These are phyloP conservation scores for Gandaritis pyraliata DNA, from an alignment of 2,888 invertebrate genomes.

Conservation along the genomic window DNA sequence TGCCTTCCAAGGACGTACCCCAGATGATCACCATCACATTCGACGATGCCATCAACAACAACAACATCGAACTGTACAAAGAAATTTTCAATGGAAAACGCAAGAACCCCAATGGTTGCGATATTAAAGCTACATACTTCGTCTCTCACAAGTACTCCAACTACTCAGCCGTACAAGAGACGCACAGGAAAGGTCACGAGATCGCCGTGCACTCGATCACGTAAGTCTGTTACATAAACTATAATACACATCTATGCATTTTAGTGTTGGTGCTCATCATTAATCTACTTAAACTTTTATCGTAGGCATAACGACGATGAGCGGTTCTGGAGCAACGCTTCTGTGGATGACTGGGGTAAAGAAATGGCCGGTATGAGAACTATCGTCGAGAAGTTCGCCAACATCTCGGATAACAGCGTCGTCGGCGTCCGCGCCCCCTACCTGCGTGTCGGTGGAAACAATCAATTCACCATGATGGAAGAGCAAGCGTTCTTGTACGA, in stretches of 20 bases:
- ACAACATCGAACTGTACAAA: conserved; percentile 96
- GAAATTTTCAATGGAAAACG: conserved; percentile 95
- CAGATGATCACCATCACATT: conserved; percentile 98
- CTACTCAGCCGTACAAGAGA: conserved; percentile 96
- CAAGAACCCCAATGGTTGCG: conserved; percentile 96
- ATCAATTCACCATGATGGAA: conserved; percentile 99
- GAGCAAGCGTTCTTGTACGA: conserved; percentile 98
- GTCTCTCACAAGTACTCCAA: conserved; percentile 97
- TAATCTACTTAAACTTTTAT: conserved; percentile 26
- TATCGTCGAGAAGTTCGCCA: conserved; percentile 94
- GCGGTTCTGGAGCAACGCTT: conserved; percentile 96
- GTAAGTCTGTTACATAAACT: conserved; percentile 81
- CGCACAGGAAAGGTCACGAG: conserved; percentile 95
- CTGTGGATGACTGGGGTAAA: conserved; percentile 96
- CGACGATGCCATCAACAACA: conserved; percentile 97
- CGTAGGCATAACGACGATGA: conserved; percentile 94
- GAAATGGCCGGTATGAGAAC: conserved; percentile 98
- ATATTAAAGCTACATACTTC: conserved; percentile 96
- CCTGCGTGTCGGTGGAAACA: conserved; percentile 96
- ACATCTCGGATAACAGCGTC: conserved; percentile 95
- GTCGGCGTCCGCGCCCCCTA: conserved; percentile 96
- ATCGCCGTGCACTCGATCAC: conserved; percentile 97
- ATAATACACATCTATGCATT: conserved; percentile 8
- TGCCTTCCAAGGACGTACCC: conserved; percentile 93
- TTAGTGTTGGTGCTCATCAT: neutral